Percentiles rank a stretch among this genome's conserved stretches.
These are phyloP conservation scores for Probosciger aterrimus DNA, from an alignment of 2,113 vertebrate species.

Conservation along the genomic window DNA sequence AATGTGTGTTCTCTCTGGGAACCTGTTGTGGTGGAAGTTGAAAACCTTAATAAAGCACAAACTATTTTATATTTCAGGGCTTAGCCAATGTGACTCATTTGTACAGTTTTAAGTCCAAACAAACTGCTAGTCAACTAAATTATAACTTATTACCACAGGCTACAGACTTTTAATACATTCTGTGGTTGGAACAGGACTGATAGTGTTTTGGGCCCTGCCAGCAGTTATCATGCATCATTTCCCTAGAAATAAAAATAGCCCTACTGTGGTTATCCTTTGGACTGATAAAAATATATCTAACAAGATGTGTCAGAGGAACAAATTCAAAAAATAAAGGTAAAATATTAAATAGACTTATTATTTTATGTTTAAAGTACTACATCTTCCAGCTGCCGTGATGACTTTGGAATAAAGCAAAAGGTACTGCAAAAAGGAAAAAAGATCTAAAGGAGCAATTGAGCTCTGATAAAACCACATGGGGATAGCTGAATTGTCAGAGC, in stretches of 20 bases:
- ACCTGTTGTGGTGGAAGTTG: conserved; percentile 1
- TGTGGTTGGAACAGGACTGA: conserved; percentile 31
- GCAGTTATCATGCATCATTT: conserved; percentile 60
- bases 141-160: conserved; percentile 55
- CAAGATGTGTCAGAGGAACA: conserved; percentile 43
- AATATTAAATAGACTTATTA: conserved; percentile 53
- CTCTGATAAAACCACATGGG: conserved; percentile 41
- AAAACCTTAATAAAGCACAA: conserved; percentile 55
- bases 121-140: conserved; percentile 61
- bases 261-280: conserved; percentile 61
- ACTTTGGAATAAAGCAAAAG: conserved; percentile 51
- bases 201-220: conserved; percentile 1
- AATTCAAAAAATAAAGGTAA: conserved; percentile 63
- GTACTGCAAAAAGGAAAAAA: conserved; percentile 29
- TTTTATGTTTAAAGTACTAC: conserved; percentile 47
- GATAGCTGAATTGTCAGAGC: conserved; percentile 41
- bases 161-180: conserved; percentile 52
- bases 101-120: conserved; percentile 38
- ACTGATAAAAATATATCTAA: conserved; percentile 67
- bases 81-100: conserved; percentile 55
- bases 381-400: conserved; percentile 21
- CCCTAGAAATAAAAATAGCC: conserved; percentile 65
- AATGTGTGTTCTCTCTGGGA: not conserved
- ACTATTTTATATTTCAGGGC: conserved; percentile 38
- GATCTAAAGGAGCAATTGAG: conserved; percentile 51